phyloP scores from a whole-genome alignment of 2,888 invertebrate species.

The Sturmia bella region DNA sequence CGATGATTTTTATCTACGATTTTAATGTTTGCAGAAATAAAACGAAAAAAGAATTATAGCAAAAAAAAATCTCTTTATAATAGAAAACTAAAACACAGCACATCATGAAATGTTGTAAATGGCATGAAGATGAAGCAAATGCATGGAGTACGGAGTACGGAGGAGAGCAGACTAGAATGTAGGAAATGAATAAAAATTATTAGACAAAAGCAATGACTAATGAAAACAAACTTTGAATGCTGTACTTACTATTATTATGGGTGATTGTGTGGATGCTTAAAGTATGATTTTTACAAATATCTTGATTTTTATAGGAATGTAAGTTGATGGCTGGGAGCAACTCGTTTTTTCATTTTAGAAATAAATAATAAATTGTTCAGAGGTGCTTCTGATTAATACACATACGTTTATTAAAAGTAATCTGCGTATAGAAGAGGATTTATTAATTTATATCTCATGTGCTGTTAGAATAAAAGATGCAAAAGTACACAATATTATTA shows the following conservation, averaged over 20 bases:
- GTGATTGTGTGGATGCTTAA: not conserved
- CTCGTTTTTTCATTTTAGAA: not conserved
- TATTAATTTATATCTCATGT: too few species aligned
- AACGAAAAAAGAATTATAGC: constrained; percentile 2
- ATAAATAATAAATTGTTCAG: constrained; percentile 26
- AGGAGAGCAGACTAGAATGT: constrained; percentile 15
- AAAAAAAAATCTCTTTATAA: not conserved
- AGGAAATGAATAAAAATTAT: constrained; percentile 45
- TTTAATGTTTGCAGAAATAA: constrained; percentile 58
- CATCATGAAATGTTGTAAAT: constrained; percentile 36
- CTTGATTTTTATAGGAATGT: not conserved
- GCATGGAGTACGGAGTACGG: constrained; percentile 8
- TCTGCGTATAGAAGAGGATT: too few species aligned
- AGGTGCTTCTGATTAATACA: constrained; percentile 22
- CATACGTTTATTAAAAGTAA: too few species aligned
- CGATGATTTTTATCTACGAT: constrained; percentile 71
- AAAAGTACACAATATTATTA: too few species aligned
- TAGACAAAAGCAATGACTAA: constrained; percentile 52
- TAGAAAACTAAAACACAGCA: constrained; percentile 19
- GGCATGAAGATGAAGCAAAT: constrained; percentile 25
- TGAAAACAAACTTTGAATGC: not conserved
- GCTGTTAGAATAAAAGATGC: too few species aligned
- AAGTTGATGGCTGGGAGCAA: not conserved
- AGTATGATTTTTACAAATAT: not conserved
- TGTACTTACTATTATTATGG: constrained; percentile 25